Conservation (phyloP, 2,797 vertebrate genomes). For the Garrulus glandarius region DNA sequence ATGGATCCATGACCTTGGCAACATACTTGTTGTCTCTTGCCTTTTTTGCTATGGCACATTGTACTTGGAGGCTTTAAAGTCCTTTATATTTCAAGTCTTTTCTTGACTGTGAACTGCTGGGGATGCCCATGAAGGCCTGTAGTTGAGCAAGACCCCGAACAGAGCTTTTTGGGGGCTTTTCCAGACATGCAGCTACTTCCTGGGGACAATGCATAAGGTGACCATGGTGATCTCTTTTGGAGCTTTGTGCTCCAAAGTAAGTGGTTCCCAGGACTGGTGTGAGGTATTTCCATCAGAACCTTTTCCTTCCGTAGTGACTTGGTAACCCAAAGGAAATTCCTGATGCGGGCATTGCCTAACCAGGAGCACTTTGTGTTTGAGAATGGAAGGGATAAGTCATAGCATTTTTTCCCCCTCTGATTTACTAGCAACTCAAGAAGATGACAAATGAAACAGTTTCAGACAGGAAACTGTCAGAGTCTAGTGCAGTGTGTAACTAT, state of each 20-base stretch:
- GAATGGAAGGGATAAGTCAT: slow-evolving; percentile 15
- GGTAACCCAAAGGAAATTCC: slow-evolving; percentile 19
- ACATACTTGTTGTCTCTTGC: neutral
- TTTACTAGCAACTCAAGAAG: neutral
- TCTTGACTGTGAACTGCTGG: neutral
- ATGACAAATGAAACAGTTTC: neutral
- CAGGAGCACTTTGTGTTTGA: neutral
- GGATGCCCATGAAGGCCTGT: neutral
- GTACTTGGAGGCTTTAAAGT: neutral
- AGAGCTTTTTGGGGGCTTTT: neutral
- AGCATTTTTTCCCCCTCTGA: neutral
- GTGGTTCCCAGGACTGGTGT: neutral
- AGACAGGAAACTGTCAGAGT: neutral
- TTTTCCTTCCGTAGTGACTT: neutral
- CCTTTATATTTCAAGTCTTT: neutral
- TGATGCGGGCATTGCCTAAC: neutral
- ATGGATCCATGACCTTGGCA: neutral
- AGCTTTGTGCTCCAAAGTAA: neutral
- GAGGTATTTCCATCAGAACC: neutral
- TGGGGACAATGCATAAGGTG: neutral
- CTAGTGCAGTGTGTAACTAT: neutral
- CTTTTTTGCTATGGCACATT: neutral
- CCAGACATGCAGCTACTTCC: neutral
- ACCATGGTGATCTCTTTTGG: neutral
- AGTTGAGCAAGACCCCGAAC: neutral